Evolutionary conservation across 2,797 vertebrate species (phyloP).

Genomic region (Notamacropus eugenii): DNA sequence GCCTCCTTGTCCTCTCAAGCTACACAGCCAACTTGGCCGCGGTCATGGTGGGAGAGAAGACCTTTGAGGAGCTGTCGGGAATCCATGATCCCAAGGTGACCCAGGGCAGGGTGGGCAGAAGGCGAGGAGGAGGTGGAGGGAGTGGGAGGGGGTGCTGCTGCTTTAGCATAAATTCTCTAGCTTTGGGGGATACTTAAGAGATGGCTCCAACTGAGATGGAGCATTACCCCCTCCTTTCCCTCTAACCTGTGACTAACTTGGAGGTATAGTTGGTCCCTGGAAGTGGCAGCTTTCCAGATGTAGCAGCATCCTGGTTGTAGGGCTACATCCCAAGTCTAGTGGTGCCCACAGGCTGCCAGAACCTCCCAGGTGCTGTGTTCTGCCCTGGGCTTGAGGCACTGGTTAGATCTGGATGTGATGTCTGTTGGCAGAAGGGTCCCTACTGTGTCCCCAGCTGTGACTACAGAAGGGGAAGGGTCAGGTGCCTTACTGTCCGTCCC

Average conservation of each 20-base stretch:
- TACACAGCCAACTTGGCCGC: conserved; percentile 97
- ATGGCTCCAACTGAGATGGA: too few relatives aligned
- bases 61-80: conserved; percentile 94
- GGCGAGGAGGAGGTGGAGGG: background rate
- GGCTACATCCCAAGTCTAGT: background rate
- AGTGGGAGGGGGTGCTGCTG: background rate
- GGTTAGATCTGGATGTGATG: too few relatives aligned
- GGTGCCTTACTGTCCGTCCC: background rate
- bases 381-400: fast-evolving
- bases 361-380: background rate
- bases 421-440: background rate
- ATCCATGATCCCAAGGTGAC: conserved; percentile 94
- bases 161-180: background rate
- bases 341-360: background rate
- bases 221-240: too few relatives aligned
- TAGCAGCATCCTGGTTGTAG: background rate
- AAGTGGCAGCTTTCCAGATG: too few relatives aligned
- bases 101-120: background rate
- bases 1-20: conserved; percentile 96
- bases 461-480: background rate
- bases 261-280: too few relatives aligned
- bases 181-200: too few relatives aligned
- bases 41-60: conserved; percentile 98
- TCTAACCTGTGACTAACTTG: too few relatives aligned
- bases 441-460: background rate